Evolutionary conservation across 23 tunicate genomes (phyloP).

Genomic region (Botrylloides violaceus): DNA sequence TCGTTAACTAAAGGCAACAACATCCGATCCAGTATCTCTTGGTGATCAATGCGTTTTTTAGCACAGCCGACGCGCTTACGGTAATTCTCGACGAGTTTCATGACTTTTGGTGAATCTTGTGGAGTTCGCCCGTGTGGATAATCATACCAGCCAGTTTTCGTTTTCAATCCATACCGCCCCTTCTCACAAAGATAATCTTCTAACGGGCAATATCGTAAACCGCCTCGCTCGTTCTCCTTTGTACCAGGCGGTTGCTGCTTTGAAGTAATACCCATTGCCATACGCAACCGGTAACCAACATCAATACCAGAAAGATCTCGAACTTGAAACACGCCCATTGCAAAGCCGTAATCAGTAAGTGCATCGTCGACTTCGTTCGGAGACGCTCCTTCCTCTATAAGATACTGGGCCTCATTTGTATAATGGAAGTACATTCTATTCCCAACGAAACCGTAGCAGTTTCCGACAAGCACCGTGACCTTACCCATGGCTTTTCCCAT

Average conservation of each 20-base stretch:
- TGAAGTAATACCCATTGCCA: constrained; percentile 21
- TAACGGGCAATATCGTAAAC: constrained; percentile 43
- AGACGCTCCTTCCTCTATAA: constrained; percentile 82
- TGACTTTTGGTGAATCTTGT: constrained; percentile 30
- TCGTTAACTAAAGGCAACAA: constrained; percentile 65
- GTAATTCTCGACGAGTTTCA: constrained; percentile 38
- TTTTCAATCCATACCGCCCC: constrained; percentile 66
- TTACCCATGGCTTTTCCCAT: constrained; percentile 57
- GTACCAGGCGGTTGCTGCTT: constrained; percentile 48
- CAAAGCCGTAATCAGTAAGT: constrained; percentile 56
- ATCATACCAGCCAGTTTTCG: constrained; percentile 71
- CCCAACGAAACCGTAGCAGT: constrained; percentile 66
- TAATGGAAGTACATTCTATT: constrained; percentile 69
- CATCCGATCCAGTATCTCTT: constrained; percentile 65
- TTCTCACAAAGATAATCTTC: constrained; percentile 49
- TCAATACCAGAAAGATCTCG: constrained; percentile 76
- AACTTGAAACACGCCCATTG: constrained; percentile 83
- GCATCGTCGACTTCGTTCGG: constrained; percentile 64
- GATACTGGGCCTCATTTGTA: constrained; percentile 39
- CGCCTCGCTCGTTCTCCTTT: constrained; percentile 38
- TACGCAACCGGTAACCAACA: constrained; percentile 40
- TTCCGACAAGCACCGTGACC: constrained; percentile 81
- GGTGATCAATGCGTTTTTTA: constrained; percentile 25
- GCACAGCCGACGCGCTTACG: constrained; percentile 20
- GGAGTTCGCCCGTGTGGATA: constrained; percentile 24